A percentile compares a stretch with the other conserved stretches of the same genome.
These are phyloP conservation scores for Sphaerodactylus townsendi DNA, from an alignment of 2,113 vertebrate genomes.

Conservation along the genomic window DNA sequence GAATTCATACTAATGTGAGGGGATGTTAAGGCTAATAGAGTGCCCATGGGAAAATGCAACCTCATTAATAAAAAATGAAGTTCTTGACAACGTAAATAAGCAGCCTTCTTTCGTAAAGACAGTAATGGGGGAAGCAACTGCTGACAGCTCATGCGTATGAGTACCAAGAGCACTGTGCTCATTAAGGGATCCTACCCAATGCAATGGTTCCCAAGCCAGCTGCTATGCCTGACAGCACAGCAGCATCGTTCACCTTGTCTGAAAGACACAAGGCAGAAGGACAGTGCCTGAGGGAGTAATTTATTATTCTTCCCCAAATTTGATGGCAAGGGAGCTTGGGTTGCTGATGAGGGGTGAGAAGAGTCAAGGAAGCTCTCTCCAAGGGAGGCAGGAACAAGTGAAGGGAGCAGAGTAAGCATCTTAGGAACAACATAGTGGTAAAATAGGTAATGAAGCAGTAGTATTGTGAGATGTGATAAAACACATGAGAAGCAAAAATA, in stretches of 20 bases:
- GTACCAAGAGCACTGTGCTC: not conserved
- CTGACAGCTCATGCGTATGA: not conserved
- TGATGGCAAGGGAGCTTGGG: not conserved
- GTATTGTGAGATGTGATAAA: not conserved
- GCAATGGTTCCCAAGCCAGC: not conserved
- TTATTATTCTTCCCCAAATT: not conserved
- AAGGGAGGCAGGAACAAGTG: not conserved
- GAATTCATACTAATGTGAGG: constrained; percentile 4
- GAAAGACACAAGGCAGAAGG: constrained; percentile 3
- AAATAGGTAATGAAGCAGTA: not conserved
- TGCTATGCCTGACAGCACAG: not conserved
- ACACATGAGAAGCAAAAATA: not conserved
- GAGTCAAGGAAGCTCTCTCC: not conserved
- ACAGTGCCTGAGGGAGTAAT: constrained; percentile 2
- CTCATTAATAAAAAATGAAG: constrained; percentile 17
- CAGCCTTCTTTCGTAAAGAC: not conserved
- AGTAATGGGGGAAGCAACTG: not conserved
- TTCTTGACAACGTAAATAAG: constrained; percentile 20
- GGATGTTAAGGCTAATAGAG: not conserved
- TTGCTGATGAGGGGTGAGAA: not conserved
- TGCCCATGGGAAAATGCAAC: not conserved
- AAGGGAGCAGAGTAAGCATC: not conserved
- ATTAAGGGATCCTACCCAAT: constrained; percentile 1
- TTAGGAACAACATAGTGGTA: not conserved
- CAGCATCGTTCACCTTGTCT: not conserved